Conservation (phyloP, 2,113 vertebrate species). For the Corythaixoides concolor region DNA sequence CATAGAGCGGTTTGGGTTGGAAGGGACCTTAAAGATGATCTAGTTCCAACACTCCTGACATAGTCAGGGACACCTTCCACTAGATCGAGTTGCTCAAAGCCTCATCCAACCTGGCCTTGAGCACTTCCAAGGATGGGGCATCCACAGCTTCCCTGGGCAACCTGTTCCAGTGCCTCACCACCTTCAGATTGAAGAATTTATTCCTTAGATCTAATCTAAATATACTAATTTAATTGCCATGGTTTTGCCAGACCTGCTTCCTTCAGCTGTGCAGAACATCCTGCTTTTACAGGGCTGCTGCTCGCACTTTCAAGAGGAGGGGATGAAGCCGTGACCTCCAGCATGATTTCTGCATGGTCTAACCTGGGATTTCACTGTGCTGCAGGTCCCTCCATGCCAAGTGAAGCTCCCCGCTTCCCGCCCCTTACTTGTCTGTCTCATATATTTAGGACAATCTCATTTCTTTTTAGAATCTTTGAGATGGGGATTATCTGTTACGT, state of each 20-base stretch:
- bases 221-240: not conserved
- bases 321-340: not conserved
- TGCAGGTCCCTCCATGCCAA: not conserved
- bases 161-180: not conserved
- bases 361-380: not conserved
- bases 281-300: not conserved
- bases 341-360: not conserved
- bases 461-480: not conserved
- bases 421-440: not conserved
- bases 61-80: no score
- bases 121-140: no score
- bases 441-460: not conserved
- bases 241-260: not conserved
- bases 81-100: no score
- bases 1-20: not conserved
- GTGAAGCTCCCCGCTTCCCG: not conserved
- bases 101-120: no score
- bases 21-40: no score
- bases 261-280: not conserved
- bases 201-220: not conserved
- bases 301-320: not conserved
- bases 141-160: no score
- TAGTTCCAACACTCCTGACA: no score
- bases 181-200: no score
- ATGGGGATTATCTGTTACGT: not conserved